phyloP scores from a whole-genome alignment of 1,140 invertebrate genomes.

The Choristoneura fumiferana region DNA sequence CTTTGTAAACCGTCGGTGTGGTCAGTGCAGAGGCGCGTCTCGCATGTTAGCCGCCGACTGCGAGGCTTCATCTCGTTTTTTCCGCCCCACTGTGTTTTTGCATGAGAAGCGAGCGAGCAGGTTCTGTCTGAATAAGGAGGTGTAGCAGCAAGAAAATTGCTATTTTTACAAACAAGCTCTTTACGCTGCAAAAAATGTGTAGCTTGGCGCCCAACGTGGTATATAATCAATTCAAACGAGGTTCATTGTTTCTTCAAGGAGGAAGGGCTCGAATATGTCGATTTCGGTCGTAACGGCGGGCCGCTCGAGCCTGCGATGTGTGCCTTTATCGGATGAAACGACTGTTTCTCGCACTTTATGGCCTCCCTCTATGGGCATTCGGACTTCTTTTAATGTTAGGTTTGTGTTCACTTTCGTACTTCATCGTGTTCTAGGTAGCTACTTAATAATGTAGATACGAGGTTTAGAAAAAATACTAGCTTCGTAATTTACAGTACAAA shows the following conservation, averaged over 20 bases:
- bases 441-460: background rate
- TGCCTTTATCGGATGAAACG: constrained; percentile 52
- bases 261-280: constrained; percentile 41
- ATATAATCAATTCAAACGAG: constrained; percentile 50
- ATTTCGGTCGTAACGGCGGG: constrained; percentile 35
- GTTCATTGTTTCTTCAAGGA: constrained; percentile 45
- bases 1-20: constrained; percentile 1
- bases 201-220: constrained; percentile 34
- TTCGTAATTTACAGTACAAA: constrained; percentile 13
- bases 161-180: constrained; percentile 48
- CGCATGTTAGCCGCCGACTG: constrained; percentile 38
- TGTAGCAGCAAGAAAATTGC: constrained; percentile 40
- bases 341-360: constrained; percentile 47
- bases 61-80: constrained; percentile 31
- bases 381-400: constrained; percentile 42
- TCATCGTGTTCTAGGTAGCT: constrained; percentile 2
- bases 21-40: constrained; percentile 27
- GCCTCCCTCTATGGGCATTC: constrained; percentile 38
- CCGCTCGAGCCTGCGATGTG: constrained; percentile 31
- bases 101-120: constrained; percentile 34
- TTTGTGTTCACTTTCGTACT: constrained; percentile 37
- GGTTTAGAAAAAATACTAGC: background rate
- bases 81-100: constrained; percentile 35
- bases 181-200: constrained; percentile 42
- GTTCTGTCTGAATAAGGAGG: constrained; percentile 38